Percentiles rank a stretch among this genome's conserved stretches.
Conservation (phyloP, 2,888 invertebrate species). For the Stenurella melanura region DNA sequence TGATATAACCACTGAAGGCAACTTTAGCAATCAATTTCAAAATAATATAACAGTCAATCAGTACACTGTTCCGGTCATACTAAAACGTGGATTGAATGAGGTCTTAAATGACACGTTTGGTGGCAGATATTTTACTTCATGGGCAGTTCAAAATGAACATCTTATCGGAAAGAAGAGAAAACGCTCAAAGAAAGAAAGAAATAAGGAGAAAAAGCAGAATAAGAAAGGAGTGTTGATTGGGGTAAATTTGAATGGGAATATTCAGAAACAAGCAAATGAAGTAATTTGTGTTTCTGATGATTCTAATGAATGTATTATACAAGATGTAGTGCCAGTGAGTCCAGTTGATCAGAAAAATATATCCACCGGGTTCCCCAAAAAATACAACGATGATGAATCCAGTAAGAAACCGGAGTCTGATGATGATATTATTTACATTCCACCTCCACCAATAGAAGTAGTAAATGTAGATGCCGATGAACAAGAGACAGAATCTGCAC, state of each 20-base stretch:
- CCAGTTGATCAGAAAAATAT: background rate
- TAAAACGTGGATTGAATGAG: conserved; percentile 23
- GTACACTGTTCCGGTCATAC: conserved; percentile 46
- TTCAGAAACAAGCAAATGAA: background rate
- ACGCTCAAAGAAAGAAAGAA: background rate
- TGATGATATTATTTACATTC: conserved; percentile 64
- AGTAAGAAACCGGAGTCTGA: conserved; percentile 48
- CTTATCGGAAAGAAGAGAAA: conserved; percentile 24
- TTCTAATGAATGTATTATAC: conserved; percentile 49
- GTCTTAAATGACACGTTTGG: background rate
- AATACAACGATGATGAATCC: conserved; percentile 50
- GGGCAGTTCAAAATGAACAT: conserved; percentile 36
- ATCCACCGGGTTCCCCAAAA: conserved; percentile 43
- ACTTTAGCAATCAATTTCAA: conserved; percentile 9
- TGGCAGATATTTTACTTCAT: conserved; percentile 14
- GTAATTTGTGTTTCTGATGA: conserved; percentile 45
- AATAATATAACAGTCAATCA: conserved; percentile 54
- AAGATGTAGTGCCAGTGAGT: conserved; percentile 15
- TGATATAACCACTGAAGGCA: conserved; percentile 18
- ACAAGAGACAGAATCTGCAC: conserved; percentile 4
- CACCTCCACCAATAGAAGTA: conserved; percentile 63
- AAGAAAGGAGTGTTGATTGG: background rate
- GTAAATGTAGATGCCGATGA: conserved; percentile 62
- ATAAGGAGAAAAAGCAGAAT: background rate
- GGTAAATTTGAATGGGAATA: background rate